Evolutionary conservation across 1,140 invertebrate genomes (phyloP), one percentile per base, ranked within the genome.

Genomic region (Vollenhovia emeryi): DNA sequence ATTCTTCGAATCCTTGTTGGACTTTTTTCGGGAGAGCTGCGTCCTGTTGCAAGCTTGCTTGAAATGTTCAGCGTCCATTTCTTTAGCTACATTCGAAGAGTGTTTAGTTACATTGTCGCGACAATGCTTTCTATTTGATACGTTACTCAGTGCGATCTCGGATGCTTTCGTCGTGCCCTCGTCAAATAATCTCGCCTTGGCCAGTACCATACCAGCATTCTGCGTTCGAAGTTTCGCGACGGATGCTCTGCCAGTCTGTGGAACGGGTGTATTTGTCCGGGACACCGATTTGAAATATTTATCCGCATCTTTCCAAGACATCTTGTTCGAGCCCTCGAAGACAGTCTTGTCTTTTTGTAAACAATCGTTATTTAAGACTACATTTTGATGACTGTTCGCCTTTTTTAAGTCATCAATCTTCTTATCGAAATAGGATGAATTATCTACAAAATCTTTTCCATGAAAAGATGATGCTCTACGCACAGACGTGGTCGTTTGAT

Each of bases 131-230:
- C 59, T 83, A 18, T n/a, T 87, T 24, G 40, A 33, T n/a, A 24
- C 1, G 5, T 59, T 62, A 1, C 66, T 3, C 3, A 5, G 11
- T 40, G 7, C 15, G 48, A 45, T 62, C 9, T 76, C 75, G 21
- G 66, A 75, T 15, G 43, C n/a, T 76, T 85, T 92, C 62, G 69
- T 84, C 43, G 92, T 93, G 48, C 96, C 92, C 9, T 95, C 95
- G 87, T 97, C 96, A 88, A 97, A 97, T 6, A 97, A 92, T 89
- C 95, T 96, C 0, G 96, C 96, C 93, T 96, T 97, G 0, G 96
- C 96, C 45, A 96, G 87, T 0, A 97, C 96, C 96, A 97, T 97
- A 7, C 96, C 96, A 11, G 96, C 96, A 91, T 97, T 97, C 92
- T 96, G 96, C 45, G 94, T 95, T 50, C 96, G 93, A 7, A 97